These are phyloP conservation scores for Gastrophysa polygoni DNA, from an alignment of 2,888 invertebrate genomes.

Conservation along the genomic window DNA sequence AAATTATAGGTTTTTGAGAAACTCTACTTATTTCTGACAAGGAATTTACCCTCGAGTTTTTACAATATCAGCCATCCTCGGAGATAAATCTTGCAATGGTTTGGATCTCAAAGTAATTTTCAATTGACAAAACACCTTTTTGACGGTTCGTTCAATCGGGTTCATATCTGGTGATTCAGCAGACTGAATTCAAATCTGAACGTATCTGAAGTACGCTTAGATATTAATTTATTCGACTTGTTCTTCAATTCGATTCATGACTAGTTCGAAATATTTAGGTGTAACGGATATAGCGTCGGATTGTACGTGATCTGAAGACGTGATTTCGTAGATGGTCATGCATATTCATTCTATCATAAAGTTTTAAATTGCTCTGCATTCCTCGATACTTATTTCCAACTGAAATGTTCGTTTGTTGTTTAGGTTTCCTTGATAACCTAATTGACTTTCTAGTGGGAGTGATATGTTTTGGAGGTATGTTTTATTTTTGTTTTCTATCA, in stretches of 20 bases:
- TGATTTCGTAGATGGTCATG: slow-evolving; percentile 29
- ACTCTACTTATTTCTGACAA: too few species aligned
- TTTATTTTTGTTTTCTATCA: slow-evolving; percentile 10
- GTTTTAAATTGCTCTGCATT: not conserved
- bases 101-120: too few species aligned
- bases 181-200: too few species aligned
- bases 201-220: too few species aligned
- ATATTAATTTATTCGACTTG: not conserved
- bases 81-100: too few species aligned
- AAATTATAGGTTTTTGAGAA: too few species aligned
- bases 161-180: too few species aligned
- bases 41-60: too few species aligned
- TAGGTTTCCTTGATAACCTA: slow-evolving; percentile 31
- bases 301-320: slow-evolving; percentile 43
- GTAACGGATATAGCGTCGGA: slow-evolving; percentile 36
- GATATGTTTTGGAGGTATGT: slow-evolving; percentile 34
- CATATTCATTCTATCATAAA: not conserved
- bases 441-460: slow-evolving; percentile 26
- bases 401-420: slow-evolving; percentile 17
- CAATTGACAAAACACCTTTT: too few species aligned
- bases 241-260: not conserved
- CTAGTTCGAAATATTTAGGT: slow-evolving; percentile 31
- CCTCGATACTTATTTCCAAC: not conserved
- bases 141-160: too few species aligned
- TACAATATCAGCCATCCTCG: too few species aligned